phyloP scores from a whole-genome alignment of 1,140 invertebrate species.

The Drosophila parabipectinata region DNA sequence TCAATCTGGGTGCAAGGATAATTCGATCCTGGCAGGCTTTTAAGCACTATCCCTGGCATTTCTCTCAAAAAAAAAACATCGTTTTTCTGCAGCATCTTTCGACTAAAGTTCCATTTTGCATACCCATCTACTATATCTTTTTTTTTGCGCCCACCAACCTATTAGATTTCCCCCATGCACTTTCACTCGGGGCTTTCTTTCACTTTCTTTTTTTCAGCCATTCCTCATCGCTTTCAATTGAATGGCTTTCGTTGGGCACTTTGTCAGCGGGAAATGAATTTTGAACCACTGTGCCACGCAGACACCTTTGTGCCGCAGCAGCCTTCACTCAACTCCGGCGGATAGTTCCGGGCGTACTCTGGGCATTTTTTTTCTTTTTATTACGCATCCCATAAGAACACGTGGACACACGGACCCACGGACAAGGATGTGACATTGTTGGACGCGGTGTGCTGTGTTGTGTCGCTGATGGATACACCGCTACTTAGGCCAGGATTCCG shows the following conservation, averaged over 20 bases:
- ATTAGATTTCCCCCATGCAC: neutral
- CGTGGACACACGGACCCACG: neutral
- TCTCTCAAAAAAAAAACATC: neutral
- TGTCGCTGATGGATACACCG: slow-evolving; percentile 67
- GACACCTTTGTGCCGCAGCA: neutral
- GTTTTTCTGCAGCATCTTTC: neutral
- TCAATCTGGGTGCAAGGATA: slow-evolving; percentile 1
- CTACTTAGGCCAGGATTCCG: slow-evolving; percentile 58
- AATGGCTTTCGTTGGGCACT: slow-evolving; percentile 1
- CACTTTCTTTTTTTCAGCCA: neutral
- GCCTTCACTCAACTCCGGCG: neutral
- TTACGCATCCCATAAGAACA: slow-evolving; percentile 47
- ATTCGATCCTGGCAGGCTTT: slow-evolving; percentile 1
- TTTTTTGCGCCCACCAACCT: neutral
- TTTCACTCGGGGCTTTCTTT: neutral
- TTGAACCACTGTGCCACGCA: slow-evolving; percentile 39
- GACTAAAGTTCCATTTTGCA: no score
- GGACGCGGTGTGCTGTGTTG: slow-evolving; percentile 28
- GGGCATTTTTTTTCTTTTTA: slow-evolving; percentile 44
- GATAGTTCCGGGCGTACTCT: neutral
- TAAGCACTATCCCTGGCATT: neutral
- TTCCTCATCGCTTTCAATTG: neutral
- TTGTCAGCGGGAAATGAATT: slow-evolving; percentile 12
- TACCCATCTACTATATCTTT: no score
- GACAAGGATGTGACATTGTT: slow-evolving; percentile 64